Evolutionary conservation across 2,888 invertebrate species (phyloP).

Genomic region (Meteorus cinctellus): DNA sequence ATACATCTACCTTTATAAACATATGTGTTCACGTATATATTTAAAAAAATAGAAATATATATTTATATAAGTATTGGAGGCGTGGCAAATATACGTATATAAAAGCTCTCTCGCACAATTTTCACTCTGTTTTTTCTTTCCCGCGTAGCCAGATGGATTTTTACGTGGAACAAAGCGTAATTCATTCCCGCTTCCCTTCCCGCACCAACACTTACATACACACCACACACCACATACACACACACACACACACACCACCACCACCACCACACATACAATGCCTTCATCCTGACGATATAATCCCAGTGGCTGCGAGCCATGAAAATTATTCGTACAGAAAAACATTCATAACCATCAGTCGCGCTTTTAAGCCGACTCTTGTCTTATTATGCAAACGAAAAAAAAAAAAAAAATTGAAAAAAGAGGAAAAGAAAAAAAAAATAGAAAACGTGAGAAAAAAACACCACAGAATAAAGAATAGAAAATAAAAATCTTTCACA

Average conservation of each 20-base stretch:
- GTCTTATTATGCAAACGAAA: background rate
- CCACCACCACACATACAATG: background rate
- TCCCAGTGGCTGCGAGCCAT: slow-evolving; percentile 22
- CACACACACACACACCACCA: background rate
- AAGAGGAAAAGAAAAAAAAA: background rate
- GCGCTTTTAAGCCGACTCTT: slow-evolving; percentile 5
- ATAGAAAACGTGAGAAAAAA: background rate
- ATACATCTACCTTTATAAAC: background rate
- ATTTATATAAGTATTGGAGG: slow-evolving; percentile 2
- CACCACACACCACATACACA: background rate
- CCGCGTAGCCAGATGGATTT: slow-evolving; percentile 27
- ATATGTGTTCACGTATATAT: background rate
- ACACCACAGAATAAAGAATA: background rate
- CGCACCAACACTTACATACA: background rate
- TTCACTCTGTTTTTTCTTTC: slow-evolving; percentile 15
- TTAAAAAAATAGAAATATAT: background rate
- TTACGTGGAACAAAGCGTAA: slow-evolving; percentile 28
- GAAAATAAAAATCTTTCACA: background rate
- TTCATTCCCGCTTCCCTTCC: background rate
- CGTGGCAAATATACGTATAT: slow-evolving; percentile 4
- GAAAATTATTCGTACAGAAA: slow-evolving; percentile 31
- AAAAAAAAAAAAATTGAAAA: background rate
- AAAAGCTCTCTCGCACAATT: background rate
- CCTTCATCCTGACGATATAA: slow-evolving; percentile 23
- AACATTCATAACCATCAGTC: slow-evolving; percentile 29